Base-by-base conservation (phyloP, 35 echinoderm and acorn worm genomes). In the Lytechinus variegatus region DNA sequence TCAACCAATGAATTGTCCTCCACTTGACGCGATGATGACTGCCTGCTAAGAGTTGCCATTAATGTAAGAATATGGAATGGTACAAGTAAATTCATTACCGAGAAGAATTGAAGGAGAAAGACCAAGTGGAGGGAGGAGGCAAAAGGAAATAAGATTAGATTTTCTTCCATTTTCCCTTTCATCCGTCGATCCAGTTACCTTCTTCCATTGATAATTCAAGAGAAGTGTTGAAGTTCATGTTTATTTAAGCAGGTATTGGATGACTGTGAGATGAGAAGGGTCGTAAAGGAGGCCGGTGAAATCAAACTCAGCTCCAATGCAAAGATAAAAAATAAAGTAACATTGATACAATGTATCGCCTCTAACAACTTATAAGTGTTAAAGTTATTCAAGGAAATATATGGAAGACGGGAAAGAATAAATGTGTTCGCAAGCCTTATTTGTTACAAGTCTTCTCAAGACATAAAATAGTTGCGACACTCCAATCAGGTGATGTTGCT, bases 191-290 rank as follows among this genome's bases (percentile, higher is more conserved):
- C 66, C 19, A 24, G 66, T 79, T 79, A 24, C 19, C 12, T 79
- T 79, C 66, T 79, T 7, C 14, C 66, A 79, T 79, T 79, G 66
- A 16, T 8, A 24, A 79, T 24, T 16, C 66, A 79, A 79, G 19
- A 24, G 9, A 24, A 54, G 55, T 10, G 92, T 93, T 93, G 92
- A 93, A 93, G 92, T 93, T 19, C 92, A 57, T 93, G 92, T 93
- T 93, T 93, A 93, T 93, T 93, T 93, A 55, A 93, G 13, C 57
- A 21, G 92, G 92, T 93, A 57, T 93, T 57, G 28, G 53, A 57
- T 93, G 92, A 55, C 92, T 51, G 88, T 21, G 88, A 52, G 28
- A 21, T 44, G 88, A 90, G 88, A 44, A 54, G 29, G 24, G 52
- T 44, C 52, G 28, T 52, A 44, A 90, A 90, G 52, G 88, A 90